Base-by-base conservation (phyloP, 64 coral and sea anemone species). In the Anthopleura sola region DNA sequence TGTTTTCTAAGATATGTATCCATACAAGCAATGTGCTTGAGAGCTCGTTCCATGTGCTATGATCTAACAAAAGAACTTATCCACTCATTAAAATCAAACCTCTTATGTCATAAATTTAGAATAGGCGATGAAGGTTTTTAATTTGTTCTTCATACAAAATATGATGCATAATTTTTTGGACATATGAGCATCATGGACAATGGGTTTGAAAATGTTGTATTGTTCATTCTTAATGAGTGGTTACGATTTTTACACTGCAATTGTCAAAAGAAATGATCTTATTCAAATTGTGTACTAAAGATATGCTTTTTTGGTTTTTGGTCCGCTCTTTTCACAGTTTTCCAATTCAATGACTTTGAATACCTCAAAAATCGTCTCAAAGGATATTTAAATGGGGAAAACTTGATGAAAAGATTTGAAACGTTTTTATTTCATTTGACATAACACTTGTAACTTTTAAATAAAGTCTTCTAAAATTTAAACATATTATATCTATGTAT, bases 401-500 rank as follows among this genome's bases (percentile, higher is more conserved):
- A n/a, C 66, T 15, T 34, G 29, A 33, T 13, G 28, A 71, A 71
- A 34, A 32, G 31, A 71, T 34, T 71, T 32, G 28, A 71, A 34
- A 32, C 14, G 3, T 71, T 71, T 71, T 28, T 71, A 34, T 71
- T 71, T 34, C 0, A 12, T 71, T 71, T 71, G n/a, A 32, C 66
- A 71, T 32, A 53, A 6, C 6, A 53, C 50, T 53, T 12, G 13
- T 15, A 71, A 71, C 29, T 71, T 34, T 69, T 69, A 69, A 69
- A 69, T 69, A 34, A 69, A 33, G 66, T 13, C 66, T 71, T 71
- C 31, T 71, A 32, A 34, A 32, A 16, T 32, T 16, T 15, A 71
- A 79, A 48, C 44, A 48, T 79, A 78, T 39, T 78, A 78, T 46
- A 79, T 48, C n/a, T 23, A 79, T 78, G 18, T 79, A 79, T 79